Conservation (phyloP, 2,797 vertebrate species). For the Anabacerthia variegaticeps region DNA sequence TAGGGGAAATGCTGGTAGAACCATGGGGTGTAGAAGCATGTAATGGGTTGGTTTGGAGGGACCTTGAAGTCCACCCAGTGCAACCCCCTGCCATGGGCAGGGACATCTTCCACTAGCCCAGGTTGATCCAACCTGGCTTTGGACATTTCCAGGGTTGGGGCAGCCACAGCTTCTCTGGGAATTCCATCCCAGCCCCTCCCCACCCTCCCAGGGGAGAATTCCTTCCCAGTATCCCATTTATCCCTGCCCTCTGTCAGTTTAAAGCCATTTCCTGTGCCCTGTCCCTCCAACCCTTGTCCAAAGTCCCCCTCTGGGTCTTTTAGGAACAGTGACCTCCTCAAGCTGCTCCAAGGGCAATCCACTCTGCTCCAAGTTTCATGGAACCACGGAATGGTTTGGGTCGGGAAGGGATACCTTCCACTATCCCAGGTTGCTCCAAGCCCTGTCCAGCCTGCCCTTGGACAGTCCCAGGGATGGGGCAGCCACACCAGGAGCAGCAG, state of each 20-base stretch:
- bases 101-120: neutral
- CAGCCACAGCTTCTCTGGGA: neutral
- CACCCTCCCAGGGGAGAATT: too few species aligned
- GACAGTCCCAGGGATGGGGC: neutral
- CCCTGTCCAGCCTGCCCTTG: neutral
- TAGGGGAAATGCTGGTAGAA: neutral
- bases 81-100: neutral
- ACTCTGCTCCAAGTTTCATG: too few species aligned
- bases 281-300: too few species aligned
- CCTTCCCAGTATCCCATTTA: too few species aligned
- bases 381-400: neutral
- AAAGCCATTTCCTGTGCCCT: too few species aligned
- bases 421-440: neutral
- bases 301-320: too few species aligned
- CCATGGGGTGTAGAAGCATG: neutral
- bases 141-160: neutral
- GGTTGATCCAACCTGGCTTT: neutral
- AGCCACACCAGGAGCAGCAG: neutral
- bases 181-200: too few species aligned
- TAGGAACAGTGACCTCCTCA: too few species aligned
- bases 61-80: fast-evolving
- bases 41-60: neutral
- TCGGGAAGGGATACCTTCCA: neutral
- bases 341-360: too few species aligned
- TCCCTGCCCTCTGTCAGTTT: too few species aligned